A percentile compares a stretch with the other conserved stretches of the same genome.
Evolutionary conservation across 1,140 invertebrate genomes (phyloP).

Genomic region (Telenomus remus): DNA sequence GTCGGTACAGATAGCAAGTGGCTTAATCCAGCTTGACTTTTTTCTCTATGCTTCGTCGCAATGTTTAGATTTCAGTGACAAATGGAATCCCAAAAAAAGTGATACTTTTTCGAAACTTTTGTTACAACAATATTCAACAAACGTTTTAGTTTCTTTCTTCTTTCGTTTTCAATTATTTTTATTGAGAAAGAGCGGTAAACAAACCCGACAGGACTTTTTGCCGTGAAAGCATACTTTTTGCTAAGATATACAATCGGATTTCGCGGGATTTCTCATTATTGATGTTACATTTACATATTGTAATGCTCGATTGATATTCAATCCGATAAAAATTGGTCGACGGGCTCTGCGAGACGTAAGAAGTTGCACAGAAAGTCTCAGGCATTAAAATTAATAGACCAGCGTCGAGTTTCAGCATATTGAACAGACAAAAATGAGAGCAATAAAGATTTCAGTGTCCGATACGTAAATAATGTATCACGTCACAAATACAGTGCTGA

Average conservation of each 20-base stretch:
- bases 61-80: too few species aligned
- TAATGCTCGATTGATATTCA: conserved; percentile 42
- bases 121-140: too few species aligned
- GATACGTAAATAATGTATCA: too few species aligned
- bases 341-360: not conserved
- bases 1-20: conserved; percentile 18
- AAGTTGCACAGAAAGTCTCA: conserved; percentile 3
- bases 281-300: conserved; percentile 44
- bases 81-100: too few species aligned
- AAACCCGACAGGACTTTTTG: not conserved
- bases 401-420: conserved; percentile 12
- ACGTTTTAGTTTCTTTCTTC: too few species aligned
- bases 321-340: conserved; percentile 44
- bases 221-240: conserved; percentile 8
- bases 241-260: not conserved
- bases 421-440: not conserved
- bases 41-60: not conserved
- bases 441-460: too few species aligned
- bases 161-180: too few species aligned
- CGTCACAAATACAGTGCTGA: too few species aligned
- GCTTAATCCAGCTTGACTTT: conserved; percentile 35
- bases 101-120: too few species aligned
- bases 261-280: conserved; percentile 25
- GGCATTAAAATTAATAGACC: conserved; percentile 36
- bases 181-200: too few species aligned